These are phyloP conservation scores for Drosophila oshimai DNA, from an alignment of 1,140 invertebrate species.

Conservation along the genomic window DNA sequence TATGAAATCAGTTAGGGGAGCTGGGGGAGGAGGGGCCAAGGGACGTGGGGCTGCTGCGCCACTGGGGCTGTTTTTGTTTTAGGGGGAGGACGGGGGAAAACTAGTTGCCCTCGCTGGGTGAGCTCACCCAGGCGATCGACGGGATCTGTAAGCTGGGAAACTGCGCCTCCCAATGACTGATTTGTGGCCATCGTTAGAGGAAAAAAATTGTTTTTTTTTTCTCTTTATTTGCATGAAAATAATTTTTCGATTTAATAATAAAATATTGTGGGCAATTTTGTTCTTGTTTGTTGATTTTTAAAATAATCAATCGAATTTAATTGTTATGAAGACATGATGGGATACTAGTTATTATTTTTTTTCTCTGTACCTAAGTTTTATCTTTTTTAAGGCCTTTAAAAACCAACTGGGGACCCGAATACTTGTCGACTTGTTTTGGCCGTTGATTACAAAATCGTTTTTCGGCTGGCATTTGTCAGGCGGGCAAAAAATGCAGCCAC, in stretches of 20 bases:
- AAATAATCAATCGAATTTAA: background rate
- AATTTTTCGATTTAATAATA: no score
- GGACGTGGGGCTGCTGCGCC: no score
- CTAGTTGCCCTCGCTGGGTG: conserved; percentile 58
- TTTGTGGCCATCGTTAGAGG: conserved; percentile 44
- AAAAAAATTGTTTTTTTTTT: background rate
- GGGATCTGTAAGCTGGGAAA: conserved; percentile 37
- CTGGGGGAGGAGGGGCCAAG: background rate
- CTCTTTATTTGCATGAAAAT: no score
- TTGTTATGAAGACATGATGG: no score
- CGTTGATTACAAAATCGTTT: conserved; percentile 64
- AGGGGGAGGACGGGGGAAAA: conserved; percentile 37
- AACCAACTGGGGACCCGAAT: conserved; percentile 10
- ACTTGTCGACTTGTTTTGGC: conserved; percentile 39
- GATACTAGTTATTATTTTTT: no score
- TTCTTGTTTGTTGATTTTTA: no score
- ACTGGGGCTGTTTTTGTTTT: conserved; percentile 13
- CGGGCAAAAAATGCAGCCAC: conserved; percentile 35
- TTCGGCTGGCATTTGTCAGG: conserved; percentile 65
- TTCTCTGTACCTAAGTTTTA: background rate
- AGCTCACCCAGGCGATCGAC: conserved; percentile 50
- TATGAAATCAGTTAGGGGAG: conserved; percentile 13
- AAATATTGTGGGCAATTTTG: no score
- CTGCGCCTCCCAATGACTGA: conserved; percentile 45
- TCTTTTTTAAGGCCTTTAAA: background rate